Percentiles rank a stretch among this genome's conserved stretches.
Evolutionary conservation across 92 coral and sea anemone species (phyloP).

Genomic region (Micromussa lordhowensis): DNA sequence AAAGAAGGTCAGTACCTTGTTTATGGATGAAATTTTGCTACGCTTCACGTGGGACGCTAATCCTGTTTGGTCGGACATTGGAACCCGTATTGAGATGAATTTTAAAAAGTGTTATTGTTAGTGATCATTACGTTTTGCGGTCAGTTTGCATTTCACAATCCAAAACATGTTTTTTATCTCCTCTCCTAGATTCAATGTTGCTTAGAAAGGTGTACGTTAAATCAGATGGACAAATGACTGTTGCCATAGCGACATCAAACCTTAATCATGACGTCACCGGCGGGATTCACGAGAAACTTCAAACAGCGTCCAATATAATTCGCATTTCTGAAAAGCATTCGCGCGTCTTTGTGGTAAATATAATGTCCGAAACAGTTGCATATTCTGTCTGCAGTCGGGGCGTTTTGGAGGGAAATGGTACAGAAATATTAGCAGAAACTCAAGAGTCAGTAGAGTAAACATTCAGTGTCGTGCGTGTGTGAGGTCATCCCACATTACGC

Average conservation of each 20-base stretch:
- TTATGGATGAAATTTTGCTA: background rate
- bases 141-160: background rate
- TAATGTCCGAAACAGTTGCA: constrained; percentile 55
- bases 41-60: background rate
- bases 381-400: constrained; percentile 71
- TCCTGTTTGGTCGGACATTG: background rate
- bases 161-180: background rate
- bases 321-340: constrained; percentile 63
- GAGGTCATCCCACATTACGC: too few relatives aligned
- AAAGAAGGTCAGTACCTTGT: constrained; percentile 59
- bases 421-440: constrained; percentile 51
- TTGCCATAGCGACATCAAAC: constrained; percentile 77
- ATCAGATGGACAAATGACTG: constrained; percentile 58
- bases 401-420: constrained; percentile 47
- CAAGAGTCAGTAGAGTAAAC: background rate
- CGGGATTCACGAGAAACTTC: constrained; percentile 79
- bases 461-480: background rate
- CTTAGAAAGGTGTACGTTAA: constrained; percentile 63
- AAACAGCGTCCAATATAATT: constrained; percentile 74
- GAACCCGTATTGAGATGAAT: background rate
- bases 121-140: too few relatives aligned
- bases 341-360: constrained; percentile 69
- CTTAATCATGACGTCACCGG: constrained; percentile 85
- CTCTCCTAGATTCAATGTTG: constrained; percentile 64
- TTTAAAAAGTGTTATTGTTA: background rate